These are phyloP conservation scores for Elegia similella DNA, from an alignment of 2,888 invertebrate genomes.

Conservation along the genomic window DNA sequence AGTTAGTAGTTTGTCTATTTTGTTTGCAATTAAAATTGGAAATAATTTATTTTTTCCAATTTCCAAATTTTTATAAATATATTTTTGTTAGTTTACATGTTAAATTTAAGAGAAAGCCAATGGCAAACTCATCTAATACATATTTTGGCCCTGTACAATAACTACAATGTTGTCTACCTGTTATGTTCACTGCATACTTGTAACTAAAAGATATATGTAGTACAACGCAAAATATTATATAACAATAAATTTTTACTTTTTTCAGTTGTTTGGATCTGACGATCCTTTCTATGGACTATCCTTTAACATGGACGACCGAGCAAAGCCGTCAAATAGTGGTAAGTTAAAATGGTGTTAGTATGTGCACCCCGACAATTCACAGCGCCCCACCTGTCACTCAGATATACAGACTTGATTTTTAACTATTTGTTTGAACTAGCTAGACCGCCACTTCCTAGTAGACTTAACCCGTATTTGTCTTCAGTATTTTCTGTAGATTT, in stretches of 20 bases:
- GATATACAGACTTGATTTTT: not conserved
- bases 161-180: not conserved
- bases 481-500: not conserved
- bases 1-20: too few species aligned
- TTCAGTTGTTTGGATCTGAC: constrained; percentile 74
- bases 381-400: not conserved
- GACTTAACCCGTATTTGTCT: not conserved
- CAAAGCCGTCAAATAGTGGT: constrained; percentile 63
- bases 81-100: too few species aligned
- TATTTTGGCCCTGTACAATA: too few species aligned
- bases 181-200: not conserved
- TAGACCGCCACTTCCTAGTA: not conserved
- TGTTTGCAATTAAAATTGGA: too few species aligned
- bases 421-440: not conserved
- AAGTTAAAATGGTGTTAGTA: constrained; percentile 35
- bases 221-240: too few species aligned
- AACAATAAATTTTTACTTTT: constrained; percentile 4
- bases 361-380: not conserved
- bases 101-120: too few species aligned
- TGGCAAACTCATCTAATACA: too few species aligned
- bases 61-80: too few species aligned
- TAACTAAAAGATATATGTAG: too few species aligned
- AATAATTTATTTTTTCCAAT: too few species aligned
- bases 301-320: constrained; percentile 63
- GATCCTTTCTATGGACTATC: constrained; percentile 78